Evolutionary conservation across 53 echinoderm and acorn worm species (phyloP).

Genomic region (Echinometra lucunter): DNA sequence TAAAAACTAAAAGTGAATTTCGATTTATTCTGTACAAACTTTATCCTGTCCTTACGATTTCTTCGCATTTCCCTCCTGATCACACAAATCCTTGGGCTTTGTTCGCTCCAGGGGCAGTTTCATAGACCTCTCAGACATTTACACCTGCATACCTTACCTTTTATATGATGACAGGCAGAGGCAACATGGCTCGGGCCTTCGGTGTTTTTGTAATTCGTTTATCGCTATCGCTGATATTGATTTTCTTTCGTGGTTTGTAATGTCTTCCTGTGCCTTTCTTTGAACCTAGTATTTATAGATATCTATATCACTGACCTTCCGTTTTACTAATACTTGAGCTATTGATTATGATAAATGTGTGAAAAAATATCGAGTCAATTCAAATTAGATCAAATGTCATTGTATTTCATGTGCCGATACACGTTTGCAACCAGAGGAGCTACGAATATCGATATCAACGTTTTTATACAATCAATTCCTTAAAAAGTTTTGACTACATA

Average conservation of each 20-base stretch:
- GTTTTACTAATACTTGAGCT: background rate
- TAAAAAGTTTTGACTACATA: background rate
- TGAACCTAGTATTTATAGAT: background rate
- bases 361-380: background rate
- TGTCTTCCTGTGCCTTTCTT: background rate
- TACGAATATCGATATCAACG: background rate
- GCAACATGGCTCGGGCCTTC: background rate
- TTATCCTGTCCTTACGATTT: background rate
- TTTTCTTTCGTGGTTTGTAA: background rate
- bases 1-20: too few species aligned
- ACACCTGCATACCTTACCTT: background rate
- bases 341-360: background rate
- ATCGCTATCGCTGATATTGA: background rate
- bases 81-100: background rate
- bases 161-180: background rate
- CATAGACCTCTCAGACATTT: background rate
- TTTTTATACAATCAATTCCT: background rate
- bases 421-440: background rate
- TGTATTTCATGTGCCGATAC: background rate
- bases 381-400: background rate
- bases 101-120: background rate
- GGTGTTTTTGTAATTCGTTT: constrained; percentile 19
- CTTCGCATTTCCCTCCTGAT: background rate
- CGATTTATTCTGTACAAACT: too few species aligned
- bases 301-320: background rate